These are phyloP conservation scores for Peromyscus attwateri DNA, from an alignment of 2,797 vertebrate genomes.

Conservation along the genomic window DNA sequence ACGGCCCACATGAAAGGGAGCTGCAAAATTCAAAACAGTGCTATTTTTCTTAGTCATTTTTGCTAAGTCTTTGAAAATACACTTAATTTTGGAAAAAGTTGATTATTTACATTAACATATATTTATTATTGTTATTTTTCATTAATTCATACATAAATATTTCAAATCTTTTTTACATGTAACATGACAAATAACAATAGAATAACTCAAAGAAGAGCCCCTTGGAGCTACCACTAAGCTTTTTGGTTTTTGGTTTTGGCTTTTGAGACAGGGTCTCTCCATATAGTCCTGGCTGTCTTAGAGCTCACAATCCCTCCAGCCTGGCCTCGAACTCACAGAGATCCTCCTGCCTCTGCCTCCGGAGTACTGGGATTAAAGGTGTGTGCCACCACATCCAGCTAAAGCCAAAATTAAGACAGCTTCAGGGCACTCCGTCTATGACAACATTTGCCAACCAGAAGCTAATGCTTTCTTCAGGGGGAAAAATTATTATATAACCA, in stretches of 20 bases:
- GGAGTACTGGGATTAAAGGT: background rate
- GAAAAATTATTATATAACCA: background rate
- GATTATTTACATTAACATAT: conserved; percentile 52
- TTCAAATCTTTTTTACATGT: conserved; percentile 48
- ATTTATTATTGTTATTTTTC: background rate
- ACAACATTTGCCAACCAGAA: conserved; percentile 14
- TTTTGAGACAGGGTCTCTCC: background rate
- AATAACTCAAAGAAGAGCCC: conserved; percentile 1
- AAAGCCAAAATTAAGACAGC: background rate
- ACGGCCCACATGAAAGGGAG: background rate
- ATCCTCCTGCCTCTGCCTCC: background rate
- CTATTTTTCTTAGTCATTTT: background rate
- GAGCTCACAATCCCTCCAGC: background rate
- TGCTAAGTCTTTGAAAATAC: conserved; percentile 23
- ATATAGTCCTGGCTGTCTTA: background rate
- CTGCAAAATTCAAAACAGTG: conserved; percentile 24
- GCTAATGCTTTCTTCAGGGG: background rate
- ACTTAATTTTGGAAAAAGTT: background rate
- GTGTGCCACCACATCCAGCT: background rate
- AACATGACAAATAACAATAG: conserved; percentile 46
- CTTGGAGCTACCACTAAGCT: background rate
- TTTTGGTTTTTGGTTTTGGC: background rate
- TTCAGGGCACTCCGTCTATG: background rate
- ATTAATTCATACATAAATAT: conserved; percentile 8
- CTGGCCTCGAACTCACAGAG: background rate